A percentile compares a stretch with the other conserved stretches of the same genome.
Evolutionary conservation across 30 jellyfish, hydroid and myxozoan genomes (phyloP).

Genomic region (Kudoa iwatai): DNA sequence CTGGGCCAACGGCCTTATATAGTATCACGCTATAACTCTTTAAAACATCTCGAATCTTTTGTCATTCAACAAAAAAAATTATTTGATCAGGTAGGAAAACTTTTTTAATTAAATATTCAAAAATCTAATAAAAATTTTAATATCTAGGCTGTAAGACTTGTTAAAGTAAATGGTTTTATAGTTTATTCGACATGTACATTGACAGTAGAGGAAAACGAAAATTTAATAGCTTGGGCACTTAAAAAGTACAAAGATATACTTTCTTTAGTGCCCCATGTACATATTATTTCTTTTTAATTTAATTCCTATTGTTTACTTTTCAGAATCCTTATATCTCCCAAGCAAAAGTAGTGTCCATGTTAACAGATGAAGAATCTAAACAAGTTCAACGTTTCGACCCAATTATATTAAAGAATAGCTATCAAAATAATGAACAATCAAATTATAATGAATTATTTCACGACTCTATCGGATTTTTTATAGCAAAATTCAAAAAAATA

Average conservation of each 20-base stretch:
- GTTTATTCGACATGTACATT: conserved; percentile 59
- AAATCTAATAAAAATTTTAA: not conserved
- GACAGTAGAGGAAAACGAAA: conserved; percentile 37
- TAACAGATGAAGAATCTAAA: conserved; percentile 5
- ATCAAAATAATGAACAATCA: not conserved
- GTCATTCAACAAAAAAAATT: conserved; percentile 28
- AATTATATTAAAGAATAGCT: conserved; percentile 1
- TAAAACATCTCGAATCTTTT: conserved; percentile 17
- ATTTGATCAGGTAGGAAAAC: conserved; percentile 10
- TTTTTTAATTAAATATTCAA: not conserved
- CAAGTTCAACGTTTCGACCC: conserved; percentile 36
- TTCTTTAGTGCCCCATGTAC: not conserved
- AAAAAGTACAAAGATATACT: conserved; percentile 9
- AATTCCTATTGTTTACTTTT: not conserved
- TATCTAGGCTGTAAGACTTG: conserved; percentile 15
- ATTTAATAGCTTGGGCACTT: conserved; percentile 54
- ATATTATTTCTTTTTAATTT: not conserved
- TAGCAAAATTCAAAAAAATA: conserved; percentile 11
- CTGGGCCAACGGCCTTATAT: conserved; percentile 91
- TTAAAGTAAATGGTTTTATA: conserved; percentile 37
- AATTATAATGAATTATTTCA: not conserved
- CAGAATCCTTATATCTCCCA: not conserved
- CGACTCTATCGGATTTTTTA: conserved; percentile 47
- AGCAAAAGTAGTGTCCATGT: not conserved
- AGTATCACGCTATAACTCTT: conserved; percentile 10